Evolutionary conservation across 2,888 invertebrate species (phyloP).

Genomic region (Antitype chi): DNA sequence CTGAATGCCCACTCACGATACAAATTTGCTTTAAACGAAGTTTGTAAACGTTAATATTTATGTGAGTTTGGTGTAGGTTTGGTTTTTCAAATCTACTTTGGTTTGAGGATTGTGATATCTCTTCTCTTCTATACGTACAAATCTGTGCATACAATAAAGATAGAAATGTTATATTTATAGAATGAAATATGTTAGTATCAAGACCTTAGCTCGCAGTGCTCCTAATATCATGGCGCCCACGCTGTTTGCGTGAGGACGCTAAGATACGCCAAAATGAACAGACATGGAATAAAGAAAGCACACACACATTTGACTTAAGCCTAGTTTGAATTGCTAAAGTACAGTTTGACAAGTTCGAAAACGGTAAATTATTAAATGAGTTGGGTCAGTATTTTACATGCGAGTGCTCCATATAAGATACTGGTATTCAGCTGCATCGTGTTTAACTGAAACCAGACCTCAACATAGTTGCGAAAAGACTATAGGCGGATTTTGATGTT

Average conservation of each 20-base stretch:
- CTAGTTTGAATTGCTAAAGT: neutral
- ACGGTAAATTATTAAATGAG: neutral
- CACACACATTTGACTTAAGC: neutral
- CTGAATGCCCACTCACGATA: constrained; percentile 30
- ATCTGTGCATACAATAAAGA: constrained; percentile 29
- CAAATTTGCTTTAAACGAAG: constrained; percentile 24
- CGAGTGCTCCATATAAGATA: too few relatives aligned
- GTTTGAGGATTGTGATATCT: constrained; percentile 19
- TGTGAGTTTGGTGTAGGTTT: constrained; percentile 11
- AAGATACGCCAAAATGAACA: constrained; percentile 68
- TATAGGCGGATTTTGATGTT: too few relatives aligned
- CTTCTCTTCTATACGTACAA: constrained; percentile 15
- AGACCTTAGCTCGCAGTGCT: constrained; percentile 79
- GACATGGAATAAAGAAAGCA: constrained; percentile 79
- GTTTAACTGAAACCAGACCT: too few relatives aligned
- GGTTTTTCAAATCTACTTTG: constrained; percentile 15
- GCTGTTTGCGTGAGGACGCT: constrained; percentile 77
- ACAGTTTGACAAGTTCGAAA: neutral
- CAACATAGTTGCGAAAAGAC: too few relatives aligned
- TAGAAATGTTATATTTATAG: neutral
- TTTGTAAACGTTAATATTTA: constrained; percentile 18
- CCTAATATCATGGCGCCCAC: constrained; percentile 71
- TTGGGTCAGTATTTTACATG: neutral
- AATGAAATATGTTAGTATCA: constrained; percentile 47
- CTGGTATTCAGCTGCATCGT: too few relatives aligned